A percentile compares a stretch with the other conserved stretches of the same genome.
phyloP scores from a whole-genome alignment of 1,140 invertebrate genomes.

The Procambarus clarkii region DNA sequence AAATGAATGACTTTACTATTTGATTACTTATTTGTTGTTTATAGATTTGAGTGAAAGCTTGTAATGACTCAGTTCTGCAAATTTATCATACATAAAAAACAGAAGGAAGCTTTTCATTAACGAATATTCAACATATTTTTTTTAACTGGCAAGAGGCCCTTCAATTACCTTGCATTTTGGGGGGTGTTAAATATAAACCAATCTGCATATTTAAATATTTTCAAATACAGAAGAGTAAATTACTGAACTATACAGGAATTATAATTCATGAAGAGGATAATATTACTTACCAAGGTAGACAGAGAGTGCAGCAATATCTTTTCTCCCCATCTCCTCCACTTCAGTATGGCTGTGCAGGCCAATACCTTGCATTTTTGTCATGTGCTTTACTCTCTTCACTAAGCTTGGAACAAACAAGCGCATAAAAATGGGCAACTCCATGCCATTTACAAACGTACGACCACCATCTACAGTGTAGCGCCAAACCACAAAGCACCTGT shows the following conservation, averaged over 20 bases:
- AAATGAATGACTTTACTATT: too few species aligned
- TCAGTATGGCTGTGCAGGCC: not conserved
- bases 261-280: not conserved
- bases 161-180: too few species aligned
- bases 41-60: too few species aligned
- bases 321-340: slow-evolving; percentile 13
- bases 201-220: too few species aligned
- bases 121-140: too few species aligned
- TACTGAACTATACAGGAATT: not conserved
- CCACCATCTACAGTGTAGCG: slow-evolving; percentile 6
- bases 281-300: slow-evolving; percentile 17
- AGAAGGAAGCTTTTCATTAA: too few species aligned
- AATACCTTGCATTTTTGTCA: not conserved
- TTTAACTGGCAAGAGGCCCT: too few species aligned
- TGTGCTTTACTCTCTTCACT: not conserved
- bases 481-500: slow-evolving; percentile 2
- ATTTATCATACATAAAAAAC: too few species aligned
- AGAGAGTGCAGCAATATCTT: slow-evolving; percentile 26
- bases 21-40: too few species aligned
- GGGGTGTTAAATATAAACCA: too few species aligned
- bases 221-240: too few species aligned
- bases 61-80: too few species aligned
- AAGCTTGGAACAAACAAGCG: not conserved
- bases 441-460: not conserved
- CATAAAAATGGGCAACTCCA: not conserved